These are phyloP conservation scores for Nothoprocta pentlandii DNA, from an alignment of 2,113 vertebrate genomes.

Conservation along the genomic window DNA sequence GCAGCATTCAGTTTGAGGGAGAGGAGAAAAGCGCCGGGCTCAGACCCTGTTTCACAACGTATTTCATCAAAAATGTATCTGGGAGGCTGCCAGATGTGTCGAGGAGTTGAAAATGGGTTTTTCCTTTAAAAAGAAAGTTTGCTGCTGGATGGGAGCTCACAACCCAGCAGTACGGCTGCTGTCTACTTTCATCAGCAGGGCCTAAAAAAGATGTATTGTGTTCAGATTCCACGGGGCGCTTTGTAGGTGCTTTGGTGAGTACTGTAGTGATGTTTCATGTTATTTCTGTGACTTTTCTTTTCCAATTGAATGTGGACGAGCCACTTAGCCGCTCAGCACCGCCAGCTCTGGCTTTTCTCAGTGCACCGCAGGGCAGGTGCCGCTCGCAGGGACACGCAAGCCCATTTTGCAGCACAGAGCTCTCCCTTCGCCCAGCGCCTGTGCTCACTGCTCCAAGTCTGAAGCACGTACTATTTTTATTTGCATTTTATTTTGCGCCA, in stretches of 20 bases:
- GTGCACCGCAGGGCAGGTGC: neutral
- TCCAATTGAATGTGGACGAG: neutral
- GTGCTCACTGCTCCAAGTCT: neutral
- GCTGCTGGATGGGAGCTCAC: neutral
- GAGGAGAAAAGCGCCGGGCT: neutral
- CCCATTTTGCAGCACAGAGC: accelerated
- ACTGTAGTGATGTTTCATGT: accelerated
- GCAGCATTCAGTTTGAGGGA: neutral
- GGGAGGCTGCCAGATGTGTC: neutral
- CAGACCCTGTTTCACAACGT: accelerated
- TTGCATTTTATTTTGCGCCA: neutral
- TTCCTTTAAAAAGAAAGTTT: neutral
- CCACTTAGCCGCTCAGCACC: neutral
- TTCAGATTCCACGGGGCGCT: accelerated
- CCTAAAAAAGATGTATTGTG: accelerated
- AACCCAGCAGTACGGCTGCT: accelerated
- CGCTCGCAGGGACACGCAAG: neutral
- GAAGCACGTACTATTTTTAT: neutral
- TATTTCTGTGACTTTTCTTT: neutral
- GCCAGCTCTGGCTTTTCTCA: neutral
- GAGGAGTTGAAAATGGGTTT: neutral
- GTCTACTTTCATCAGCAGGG: neutral
- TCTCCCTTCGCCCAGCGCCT: accelerated
- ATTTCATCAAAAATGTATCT: neutral
- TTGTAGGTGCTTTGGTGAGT: neutral